Conservation (phyloP, 2,797 vertebrate genomes). For the Dicrostonyx torquatus region DNA sequence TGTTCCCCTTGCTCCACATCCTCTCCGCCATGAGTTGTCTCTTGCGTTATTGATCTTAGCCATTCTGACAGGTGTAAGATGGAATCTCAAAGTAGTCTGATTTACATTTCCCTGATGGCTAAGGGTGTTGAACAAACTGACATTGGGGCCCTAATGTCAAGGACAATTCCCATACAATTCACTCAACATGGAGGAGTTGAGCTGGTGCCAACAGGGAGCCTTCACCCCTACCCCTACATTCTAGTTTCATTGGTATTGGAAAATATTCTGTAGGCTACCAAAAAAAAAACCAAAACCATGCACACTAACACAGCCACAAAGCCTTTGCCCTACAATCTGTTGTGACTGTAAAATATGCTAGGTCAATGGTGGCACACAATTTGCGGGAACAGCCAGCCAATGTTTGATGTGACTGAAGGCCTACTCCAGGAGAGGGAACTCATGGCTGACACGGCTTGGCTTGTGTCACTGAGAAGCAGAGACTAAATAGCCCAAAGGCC, state of each 20-base stretch:
- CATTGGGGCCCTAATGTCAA: neutral
- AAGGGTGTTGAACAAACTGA: neutral
- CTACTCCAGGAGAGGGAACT: neutral
- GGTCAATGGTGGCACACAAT: neutral
- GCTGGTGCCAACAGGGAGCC: neutral
- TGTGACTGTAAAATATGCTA: neutral
- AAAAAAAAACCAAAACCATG: neutral
- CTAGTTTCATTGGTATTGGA: neutral
- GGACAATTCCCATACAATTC: neutral
- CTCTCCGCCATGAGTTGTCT: neutral
- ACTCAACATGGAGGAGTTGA: neutral
- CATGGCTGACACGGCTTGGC: too few species aligned
- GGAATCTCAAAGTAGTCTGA: neutral
- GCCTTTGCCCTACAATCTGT: neutral
- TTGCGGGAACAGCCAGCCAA: neutral
- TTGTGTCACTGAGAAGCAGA: neutral
- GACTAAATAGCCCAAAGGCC: neutral
- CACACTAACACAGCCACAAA: neutral
- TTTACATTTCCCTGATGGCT: neutral
- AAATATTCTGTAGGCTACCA: neutral
- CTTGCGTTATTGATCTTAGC: neutral
- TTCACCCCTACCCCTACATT: neutral
- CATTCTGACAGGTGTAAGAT: neutral
- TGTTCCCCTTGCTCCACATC: neutral
- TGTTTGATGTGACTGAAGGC: too few species aligned